Percentiles rank a stretch among this genome's conserved stretches.
Evolutionary conservation across 2,113 vertebrate species (phyloP).

Genomic region (Cynopterus brachyotis): DNA sequence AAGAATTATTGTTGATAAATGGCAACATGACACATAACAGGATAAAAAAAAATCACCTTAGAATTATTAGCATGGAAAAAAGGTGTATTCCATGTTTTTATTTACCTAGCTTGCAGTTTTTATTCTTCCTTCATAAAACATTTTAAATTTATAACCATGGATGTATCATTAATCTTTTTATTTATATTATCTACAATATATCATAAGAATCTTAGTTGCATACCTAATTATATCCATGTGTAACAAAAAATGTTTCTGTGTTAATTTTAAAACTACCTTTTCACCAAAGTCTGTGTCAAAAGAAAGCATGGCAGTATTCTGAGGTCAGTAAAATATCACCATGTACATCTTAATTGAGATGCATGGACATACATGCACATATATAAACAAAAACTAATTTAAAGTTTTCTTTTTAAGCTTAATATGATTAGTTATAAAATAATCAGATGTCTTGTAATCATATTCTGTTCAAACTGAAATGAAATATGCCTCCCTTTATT

Average conservation of each 20-base stretch:
- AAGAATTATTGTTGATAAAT: constrained; percentile 28
- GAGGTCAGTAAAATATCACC: neutral
- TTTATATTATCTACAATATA: neutral
- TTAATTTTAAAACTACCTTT: constrained; percentile 11
- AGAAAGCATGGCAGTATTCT: neutral
- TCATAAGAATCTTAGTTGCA: neutral
- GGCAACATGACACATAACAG: neutral
- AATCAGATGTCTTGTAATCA: constrained; percentile 73
- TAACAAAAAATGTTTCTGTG: constrained; percentile 9
- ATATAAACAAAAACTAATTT: constrained; percentile 53
- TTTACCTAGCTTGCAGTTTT: neutral
- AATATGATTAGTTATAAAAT: constrained; percentile 74
- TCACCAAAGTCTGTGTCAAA: neutral
- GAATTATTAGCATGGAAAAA: neutral
- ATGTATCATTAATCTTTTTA: neutral
- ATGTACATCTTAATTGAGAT: constrained; percentile 16
- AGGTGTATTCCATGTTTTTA: neutral
- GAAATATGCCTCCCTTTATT: constrained; percentile 75
- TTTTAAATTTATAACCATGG: neutral
- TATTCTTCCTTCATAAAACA: constrained; percentile 7
- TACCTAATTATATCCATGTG: neutral
- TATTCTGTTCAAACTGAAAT: constrained; percentile 75
- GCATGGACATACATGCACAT: neutral
- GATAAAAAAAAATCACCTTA: neutral
- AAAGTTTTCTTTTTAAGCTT: constrained; percentile 68